Base-by-base conservation (phyloP, 2,888 invertebrate genomes). In the Xanthorhoe designata region DNA sequence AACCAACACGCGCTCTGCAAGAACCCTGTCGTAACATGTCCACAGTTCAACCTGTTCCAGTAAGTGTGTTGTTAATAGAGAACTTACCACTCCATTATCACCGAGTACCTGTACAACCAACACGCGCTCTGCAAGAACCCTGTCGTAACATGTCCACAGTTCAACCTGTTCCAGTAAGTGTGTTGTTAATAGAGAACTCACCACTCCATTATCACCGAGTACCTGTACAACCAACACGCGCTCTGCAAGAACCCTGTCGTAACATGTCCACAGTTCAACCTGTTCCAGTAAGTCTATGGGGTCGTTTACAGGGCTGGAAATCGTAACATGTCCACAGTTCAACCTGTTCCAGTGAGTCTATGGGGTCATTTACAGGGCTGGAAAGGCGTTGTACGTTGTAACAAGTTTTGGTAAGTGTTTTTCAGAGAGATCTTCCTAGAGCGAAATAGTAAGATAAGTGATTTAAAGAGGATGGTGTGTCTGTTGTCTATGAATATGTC, bases 121-220 rank as follows among this genome's bases (percentile, higher is more conserved):
- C 99, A 99, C 91, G 97, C 99, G n/a, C 93, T 98, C 7, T 99
- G 99, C 94, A 98, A 97, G 91, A 98, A 99, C 90, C 99, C 99
- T 0, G 98, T 99, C 93, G 97, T 98, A 38, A 99, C 98, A 0
- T 99, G 99, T 89, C 99, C 99, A 0, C 98, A 98, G 83, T 99
- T 99, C 84, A 98, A 98, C 86, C 94, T 99, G 45, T 98, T 98
- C 82, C 95, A 96, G 96, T 97, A 84, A 95, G 96, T 95, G n/a
- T n/a, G n/a, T 24, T 24, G 2, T 24, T 24, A 24, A 24, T 24
- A n/a, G n/a, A n/a, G n/a, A n/a, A 96, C 97, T 0, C 92, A 99
- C 24, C 97, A 98, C 87, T 97, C 97, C 51, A 99, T 99, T 80
- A 98, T 99, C 72, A 98, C 98, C 0, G 99, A 99, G 88, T 99